Evolutionary conservation across 2,113 vertebrate genomes (phyloP), one percentile per base, ranked within the genome.

Genomic region (Amphiprion ocellaris): DNA sequence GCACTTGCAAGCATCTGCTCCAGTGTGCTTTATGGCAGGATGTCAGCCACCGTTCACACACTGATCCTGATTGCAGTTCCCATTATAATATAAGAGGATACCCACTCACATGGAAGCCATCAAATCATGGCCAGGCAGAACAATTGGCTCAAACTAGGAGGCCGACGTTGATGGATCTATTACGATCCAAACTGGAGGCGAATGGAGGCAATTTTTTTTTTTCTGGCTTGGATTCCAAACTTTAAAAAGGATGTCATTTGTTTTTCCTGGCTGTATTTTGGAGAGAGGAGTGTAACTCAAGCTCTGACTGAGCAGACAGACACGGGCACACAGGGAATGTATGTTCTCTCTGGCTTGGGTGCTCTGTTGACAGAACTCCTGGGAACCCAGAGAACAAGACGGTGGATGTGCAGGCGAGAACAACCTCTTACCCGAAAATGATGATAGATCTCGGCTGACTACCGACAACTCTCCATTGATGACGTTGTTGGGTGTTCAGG

Each of bases 31-130:
- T 64, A 78, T 82, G 63, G 70, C 69, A 77, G 69, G 37, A 87
- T 75, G 68, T 87, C 76, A 82, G 84, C 84, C 74, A 74, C 78
- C 21, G 33, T 79, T 87, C 81, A 67, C 69, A 89, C 84, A 75
- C 74, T 26, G 70, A 79, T 79, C 70, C 73, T 83, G 89, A 92
- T 89, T 90, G 88, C 90, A 75, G 65, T 47, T 74, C 69, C 67
- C 46, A 76, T 87, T 87, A 69, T 82, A 77, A 65, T 68, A 88
- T 77, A 81, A 89, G 81, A 86, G 77, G 84, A 90, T 74, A 83
- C 79, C 79, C 58, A 53, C 66, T 85, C 90, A 90, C 84, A 90
- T 91, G 90, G 88, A 91, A 91, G 67, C 81, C 69, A 87, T 93
- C 84, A 88, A 80, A 84, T 80, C 86, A 77, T 55, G 66, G 65